Percentiles rank a stretch among this genome's conserved stretches.
Evolutionary conservation across 2,888 invertebrate genomes (phyloP).

Genomic region (Pseudoips prasinana): DNA sequence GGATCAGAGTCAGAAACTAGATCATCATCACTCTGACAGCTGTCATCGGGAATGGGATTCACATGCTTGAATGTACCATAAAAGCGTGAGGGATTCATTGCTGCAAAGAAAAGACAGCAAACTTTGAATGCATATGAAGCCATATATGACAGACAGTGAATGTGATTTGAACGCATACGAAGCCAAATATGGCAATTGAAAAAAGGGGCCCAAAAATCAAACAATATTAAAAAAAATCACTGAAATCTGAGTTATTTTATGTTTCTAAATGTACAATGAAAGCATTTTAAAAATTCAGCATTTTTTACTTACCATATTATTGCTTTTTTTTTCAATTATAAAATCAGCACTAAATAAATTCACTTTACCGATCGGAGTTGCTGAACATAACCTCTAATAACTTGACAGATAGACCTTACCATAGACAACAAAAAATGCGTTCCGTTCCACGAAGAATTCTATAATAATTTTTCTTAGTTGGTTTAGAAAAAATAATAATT

Average conservation of each 20-base stretch:
- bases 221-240: not conserved
- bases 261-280: not conserved
- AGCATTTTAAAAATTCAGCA: not conserved
- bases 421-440: no score
- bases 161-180: constrained; percentile 8
- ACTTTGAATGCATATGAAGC: no score
- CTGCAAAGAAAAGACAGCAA: constrained; percentile 3
- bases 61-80: constrained; percentile 2
- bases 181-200: constrained; percentile 7
- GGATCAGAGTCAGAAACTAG: constrained; percentile 3
- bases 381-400: no score
- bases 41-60: constrained; percentile 6
- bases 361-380: no score
- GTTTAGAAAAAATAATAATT: no score
- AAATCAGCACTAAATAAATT: no score
- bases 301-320: constrained; percentile 2
- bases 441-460: no score
- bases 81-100: constrained; percentile 8
- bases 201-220: not conserved
- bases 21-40: constrained; percentile 5
- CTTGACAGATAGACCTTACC: no score
- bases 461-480: no score
- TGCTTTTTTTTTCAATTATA: no score
- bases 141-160: constrained; percentile 3
- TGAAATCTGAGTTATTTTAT: not conserved